Evolutionary conservation across 2,797 vertebrate species (phyloP), one percentile per base, ranked within the genome.

Genomic region (Rhodeus uyekii): DNA sequence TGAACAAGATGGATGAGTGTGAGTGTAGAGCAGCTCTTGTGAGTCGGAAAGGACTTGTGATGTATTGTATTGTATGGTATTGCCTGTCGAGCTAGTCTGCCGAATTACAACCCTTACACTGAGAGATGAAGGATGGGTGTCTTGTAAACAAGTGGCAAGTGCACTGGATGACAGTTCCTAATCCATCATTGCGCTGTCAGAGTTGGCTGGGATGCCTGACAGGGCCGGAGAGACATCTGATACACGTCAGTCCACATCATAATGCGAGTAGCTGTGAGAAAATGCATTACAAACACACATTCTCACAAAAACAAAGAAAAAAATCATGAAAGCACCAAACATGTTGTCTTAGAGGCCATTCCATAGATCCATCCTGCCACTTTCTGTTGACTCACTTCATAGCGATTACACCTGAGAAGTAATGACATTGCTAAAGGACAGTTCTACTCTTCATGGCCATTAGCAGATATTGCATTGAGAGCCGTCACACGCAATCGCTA

Each of bases 141-240:
- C 93, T 94, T 93, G 94, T 94, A 94, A 95, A 94, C 94, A 93
- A 94, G 92, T 93, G 93, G 94, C 93, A 93, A 94, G 93, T 89
- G 90, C 93, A 93, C 91, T 88, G 93, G 92, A 93, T 94, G 94
- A 95, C 94, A 95, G 94, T 94, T 94, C 94, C 93, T 94, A 94
- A 95, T 95, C 94, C 94, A 94, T 95, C 94, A 95, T 94, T 93
- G 93, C 77, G 92, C 92, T 94, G 94, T 94, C 93, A 93, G 89
- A 73, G 69, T 85, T 89, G 79, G 88, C 46, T 84, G 76, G 88
- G 92, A 89, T 92, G 93, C 93, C 89, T 87, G 92, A 92, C 91
- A 91, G 90, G 90, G 88, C 92, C 90, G 88, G 60, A 44, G 69
- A 68, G 91, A 91, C 93, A 94, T 92, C 93, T 94, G 93, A 90